Conservation (phyloP, 2,888 invertebrate genomes). For the Syrphus vitripennis region DNA sequence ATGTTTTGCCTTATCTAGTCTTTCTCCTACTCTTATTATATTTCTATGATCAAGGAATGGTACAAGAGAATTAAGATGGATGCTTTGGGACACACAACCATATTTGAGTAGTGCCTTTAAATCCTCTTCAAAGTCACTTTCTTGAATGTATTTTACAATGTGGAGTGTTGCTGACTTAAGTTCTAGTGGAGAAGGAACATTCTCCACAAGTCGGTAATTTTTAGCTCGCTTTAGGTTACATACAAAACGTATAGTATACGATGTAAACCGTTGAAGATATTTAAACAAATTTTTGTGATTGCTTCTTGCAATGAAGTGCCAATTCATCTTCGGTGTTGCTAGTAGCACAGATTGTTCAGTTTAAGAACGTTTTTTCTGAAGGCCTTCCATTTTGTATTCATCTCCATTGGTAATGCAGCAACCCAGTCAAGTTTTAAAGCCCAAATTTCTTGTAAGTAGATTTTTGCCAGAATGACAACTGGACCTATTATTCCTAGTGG, state of each 20-base stretch:
- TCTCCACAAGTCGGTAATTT: neutral
- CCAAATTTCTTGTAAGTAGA: slow-evolving; percentile 3
- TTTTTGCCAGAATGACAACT: neutral
- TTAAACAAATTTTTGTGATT: neutral
- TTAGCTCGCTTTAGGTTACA: neutral
- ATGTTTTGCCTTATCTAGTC: slow-evolving; percentile 1
- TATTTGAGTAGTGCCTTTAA: neutral
- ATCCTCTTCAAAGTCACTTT: neutral
- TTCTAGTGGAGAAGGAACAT: neutral
- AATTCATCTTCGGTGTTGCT: neutral
- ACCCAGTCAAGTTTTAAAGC: neutral
- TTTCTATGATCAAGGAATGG: neutral
- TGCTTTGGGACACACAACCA: neutral
- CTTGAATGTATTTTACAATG: neutral
- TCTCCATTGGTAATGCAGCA: neutral
- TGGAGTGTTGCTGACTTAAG: neutral
- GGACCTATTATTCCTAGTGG: neutral
- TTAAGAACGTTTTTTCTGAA: neutral
- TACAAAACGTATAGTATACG: neutral
- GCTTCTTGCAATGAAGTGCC: neutral
- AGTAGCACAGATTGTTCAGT: neutral
- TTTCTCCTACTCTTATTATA: neutral
- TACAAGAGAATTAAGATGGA: neutral
- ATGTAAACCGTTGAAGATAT: neutral
- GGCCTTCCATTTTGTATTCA: neutral